Evolutionary conservation across 2,113 vertebrate genomes (phyloP), one percentile per base, ranked within the genome.

Genomic region (Mustela lutreola): DNA sequence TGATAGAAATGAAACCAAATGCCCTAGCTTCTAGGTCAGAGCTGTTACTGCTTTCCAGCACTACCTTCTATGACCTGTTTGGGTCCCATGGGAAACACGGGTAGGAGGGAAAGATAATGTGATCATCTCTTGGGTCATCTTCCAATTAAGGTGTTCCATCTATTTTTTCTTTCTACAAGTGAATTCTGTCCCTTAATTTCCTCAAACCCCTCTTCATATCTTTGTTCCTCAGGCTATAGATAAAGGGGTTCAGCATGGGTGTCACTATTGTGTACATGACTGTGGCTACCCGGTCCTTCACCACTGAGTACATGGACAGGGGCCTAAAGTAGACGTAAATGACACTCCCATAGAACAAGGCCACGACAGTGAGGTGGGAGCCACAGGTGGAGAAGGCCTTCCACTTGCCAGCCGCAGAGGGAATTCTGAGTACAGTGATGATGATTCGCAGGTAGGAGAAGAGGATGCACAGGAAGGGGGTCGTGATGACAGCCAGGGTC

Each of bases 251-350:
- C 53, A 56, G 53, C 53, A 56, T 56, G 16, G 53, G 53, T 16
- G 53, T 56, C 53, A 56, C 53, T 56, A 56, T 5, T 56, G 53
- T 56, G 53, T 56, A 56, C 16, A 56, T 56, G 53, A 56, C 53
- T 18, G 53, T 56, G 53, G 97, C 96, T 63, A 97, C 33, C 15
- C 92, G 36, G 86, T 97, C 98, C 1, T 96, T 98, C 71, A 97
- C 92, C 42, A 96, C 97, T 24, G 97, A 98, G 81, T 98, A 98
- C 94, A 96, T 97, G 79, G 98, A 97, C 19, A 98, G 65, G 16
- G 98, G 98, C 75, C 98, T 96, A n/a, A 98, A 98, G 1, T 98
- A 98, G 2, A 98, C 97, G 63, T 98, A 98, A 73, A 96, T 97
- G 39, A 95, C 0, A 4, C 97, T 98, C 4, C 97, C 97, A 39